Evolutionary conservation across 2,113 vertebrate genomes (phyloP).

Genomic region (Maccullochella peelii): DNA sequence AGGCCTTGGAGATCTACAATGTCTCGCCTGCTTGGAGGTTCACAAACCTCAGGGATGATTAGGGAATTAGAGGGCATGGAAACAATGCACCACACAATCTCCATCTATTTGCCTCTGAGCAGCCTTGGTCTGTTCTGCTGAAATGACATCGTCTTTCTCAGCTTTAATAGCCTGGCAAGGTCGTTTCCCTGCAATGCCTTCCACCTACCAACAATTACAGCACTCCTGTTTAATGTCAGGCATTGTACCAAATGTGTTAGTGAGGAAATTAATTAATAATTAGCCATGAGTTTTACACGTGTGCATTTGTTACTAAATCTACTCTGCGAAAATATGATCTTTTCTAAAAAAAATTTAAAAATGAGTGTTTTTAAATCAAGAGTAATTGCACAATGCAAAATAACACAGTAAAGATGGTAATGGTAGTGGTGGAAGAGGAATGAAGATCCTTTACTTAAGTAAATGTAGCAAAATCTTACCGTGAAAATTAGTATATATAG

Average conservation of each 20-base stretch:
- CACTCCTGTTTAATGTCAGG: constrained; percentile 41
- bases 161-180: constrained; percentile 56
- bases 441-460: not conserved
- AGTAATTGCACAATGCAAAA: not conserved
- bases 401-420: not conserved
- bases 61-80: constrained; percentile 30
- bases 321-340: not conserved
- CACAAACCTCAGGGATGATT: constrained; percentile 23
- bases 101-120: constrained; percentile 41
- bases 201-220: constrained; percentile 54
- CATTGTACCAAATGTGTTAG: constrained; percentile 21
- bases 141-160: constrained; percentile 47
- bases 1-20: constrained; percentile 43
- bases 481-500: too few relatives aligned
- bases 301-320: not conserved
- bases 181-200: constrained; percentile 45
- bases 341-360: not conserved
- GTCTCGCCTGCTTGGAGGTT: constrained; percentile 23
- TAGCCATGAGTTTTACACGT: not conserved
- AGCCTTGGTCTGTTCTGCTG: constrained; percentile 35
- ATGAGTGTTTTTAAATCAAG: not conserved
- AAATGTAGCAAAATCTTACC: not conserved
- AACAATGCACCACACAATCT: constrained; percentile 43
- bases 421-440: not conserved
- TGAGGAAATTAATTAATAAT: constrained; percentile 44